Evolutionary conservation across 2,797 vertebrate species (phyloP), one percentile per base, ranked within the genome.

Genomic region (Lithobates sylvaticus): DNA sequence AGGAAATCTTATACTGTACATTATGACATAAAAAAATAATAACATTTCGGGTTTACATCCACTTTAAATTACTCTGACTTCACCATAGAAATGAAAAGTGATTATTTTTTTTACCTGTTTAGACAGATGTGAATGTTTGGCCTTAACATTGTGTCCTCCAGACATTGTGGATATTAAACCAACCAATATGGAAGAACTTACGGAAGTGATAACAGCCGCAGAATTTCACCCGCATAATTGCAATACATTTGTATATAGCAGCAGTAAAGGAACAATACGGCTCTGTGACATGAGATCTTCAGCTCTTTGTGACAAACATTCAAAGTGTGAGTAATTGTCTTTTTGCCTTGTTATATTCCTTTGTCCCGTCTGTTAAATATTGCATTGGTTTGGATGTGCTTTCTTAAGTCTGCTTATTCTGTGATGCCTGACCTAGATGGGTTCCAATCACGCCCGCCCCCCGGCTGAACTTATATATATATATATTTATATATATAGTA

Each of bases 121-220:
- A 16, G 50, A 2, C 13, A 54, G 4, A 54, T 47, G 58, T 61
- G 15, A n/a, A 8, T 86, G 32, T 80, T 32, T 68, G 1, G 91
- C 95, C 96, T 96, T 98, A 92, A 98, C 92, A 34, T 4, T 0
- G 68, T 29, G 13, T 88, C 69, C 89, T 42, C 90, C 93, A 99
- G 98, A 99, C 93, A 99, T 99, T 10, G 98, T 99, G 80, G 98
- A 99, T 94, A 99, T 99, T 87, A 99, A 99, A 86, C 98, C 98
- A 0, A 93, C 96, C 91, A 99, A 99, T 94, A 99, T 99, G 98
- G 98, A 99, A 94, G 98, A 99, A 92, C 95, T 99, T 93, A 99
- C 97, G 0, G 98, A 99, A 91, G 98, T 99, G 91, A 99, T 99
- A 93, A 99, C 98, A 0, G 97, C 97, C 0, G 98, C 98, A 0